A percentile compares a stretch with the other conserved stretches of the same genome.
Conservation (phyloP, 2,888 invertebrate genomes). For the Allygus modestus region DNA sequence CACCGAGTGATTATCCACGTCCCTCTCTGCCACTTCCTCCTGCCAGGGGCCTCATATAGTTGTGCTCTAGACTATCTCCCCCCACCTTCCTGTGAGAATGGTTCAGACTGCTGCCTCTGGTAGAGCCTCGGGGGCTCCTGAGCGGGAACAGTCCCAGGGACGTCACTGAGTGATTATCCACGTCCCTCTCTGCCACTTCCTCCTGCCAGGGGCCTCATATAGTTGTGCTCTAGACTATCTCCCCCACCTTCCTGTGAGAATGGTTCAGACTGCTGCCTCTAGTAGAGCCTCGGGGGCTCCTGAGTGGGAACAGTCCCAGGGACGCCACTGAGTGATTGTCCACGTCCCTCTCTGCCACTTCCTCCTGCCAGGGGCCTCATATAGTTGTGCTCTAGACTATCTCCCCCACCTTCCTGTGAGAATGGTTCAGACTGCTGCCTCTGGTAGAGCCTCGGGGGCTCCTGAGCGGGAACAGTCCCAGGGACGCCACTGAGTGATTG, state of each 20-base stretch:
- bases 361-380: slow-evolving; percentile 58
- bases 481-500: slow-evolving; percentile 68
- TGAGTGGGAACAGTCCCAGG: slow-evolving; percentile 68
- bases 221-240: too few species aligned
- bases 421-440: slow-evolving; percentile 74
- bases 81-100: slow-evolving; percentile 73
- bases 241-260: slow-evolving; percentile 72
- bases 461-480: slow-evolving; percentile 68
- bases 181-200: slow-evolving; percentile 69
- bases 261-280: slow-evolving; percentile 73
- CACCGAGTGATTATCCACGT: slow-evolving; percentile 70
- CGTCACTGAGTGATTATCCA: slow-evolving; percentile 69
- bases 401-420: slow-evolving; percentile 72
- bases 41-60: slow-evolving; percentile 32
- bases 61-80: too few species aligned
- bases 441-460: slow-evolving; percentile 74
- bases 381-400: too few species aligned
- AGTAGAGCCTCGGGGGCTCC: slow-evolving; percentile 73
- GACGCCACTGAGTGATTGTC: slow-evolving; percentile 70
- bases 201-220: slow-evolving; percentile 56
- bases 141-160: slow-evolving; percentile 68
- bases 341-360: slow-evolving; percentile 69
- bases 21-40: too few species aligned
- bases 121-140: slow-evolving; percentile 73
- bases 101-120: slow-evolving; percentile 73